Percentiles rank a stretch among this genome's conserved stretches.
phyloP scores from a whole-genome alignment of 2,888 invertebrate species.

The Amaurobius ferox region DNA sequence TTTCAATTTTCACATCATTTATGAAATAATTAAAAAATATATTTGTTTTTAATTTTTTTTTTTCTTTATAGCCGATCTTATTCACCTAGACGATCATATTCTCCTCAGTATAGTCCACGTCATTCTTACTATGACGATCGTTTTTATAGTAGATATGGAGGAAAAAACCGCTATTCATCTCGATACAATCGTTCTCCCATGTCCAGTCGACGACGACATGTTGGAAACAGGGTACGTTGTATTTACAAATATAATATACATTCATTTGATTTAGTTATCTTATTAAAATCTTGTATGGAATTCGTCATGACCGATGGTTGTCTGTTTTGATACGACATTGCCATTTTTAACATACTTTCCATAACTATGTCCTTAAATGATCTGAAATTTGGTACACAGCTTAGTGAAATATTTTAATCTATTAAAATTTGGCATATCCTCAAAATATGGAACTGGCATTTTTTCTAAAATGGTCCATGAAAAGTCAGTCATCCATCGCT shows the following conservation, averaged over 20 bases:
- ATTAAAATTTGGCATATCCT: too few species aligned
- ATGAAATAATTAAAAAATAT: background rate
- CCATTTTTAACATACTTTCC: too few species aligned
- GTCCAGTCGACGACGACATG: slow-evolving; percentile 87
- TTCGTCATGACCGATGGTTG: too few species aligned
- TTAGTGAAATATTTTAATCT: too few species aligned
- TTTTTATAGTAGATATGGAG: slow-evolving; percentile 37
- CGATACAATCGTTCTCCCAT: slow-evolving; percentile 87
- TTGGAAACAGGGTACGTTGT: slow-evolving; percentile 83
- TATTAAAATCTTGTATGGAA: too few species aligned
- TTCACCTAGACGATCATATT: slow-evolving; percentile 67
- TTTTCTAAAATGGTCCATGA: too few species aligned
- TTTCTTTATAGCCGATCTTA: slow-evolving; percentile 61
- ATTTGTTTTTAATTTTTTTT: background rate
- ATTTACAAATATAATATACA: background rate
- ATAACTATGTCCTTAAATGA: too few species aligned
- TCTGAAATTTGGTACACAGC: too few species aligned
- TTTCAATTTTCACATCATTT: too few species aligned
- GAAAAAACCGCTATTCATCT: slow-evolving; percentile 78
- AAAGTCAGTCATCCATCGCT: too few species aligned
- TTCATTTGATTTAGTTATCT: background rate
- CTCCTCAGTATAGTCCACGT: slow-evolving; percentile 72
- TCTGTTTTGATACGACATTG: too few species aligned
- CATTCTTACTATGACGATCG: slow-evolving; percentile 62
- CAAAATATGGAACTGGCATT: too few species aligned